A percentile compares a stretch with the other conserved stretches of the same genome.
phyloP scores from a whole-genome alignment of 2,113 vertebrate genomes.

The Scomber scombrus region DNA sequence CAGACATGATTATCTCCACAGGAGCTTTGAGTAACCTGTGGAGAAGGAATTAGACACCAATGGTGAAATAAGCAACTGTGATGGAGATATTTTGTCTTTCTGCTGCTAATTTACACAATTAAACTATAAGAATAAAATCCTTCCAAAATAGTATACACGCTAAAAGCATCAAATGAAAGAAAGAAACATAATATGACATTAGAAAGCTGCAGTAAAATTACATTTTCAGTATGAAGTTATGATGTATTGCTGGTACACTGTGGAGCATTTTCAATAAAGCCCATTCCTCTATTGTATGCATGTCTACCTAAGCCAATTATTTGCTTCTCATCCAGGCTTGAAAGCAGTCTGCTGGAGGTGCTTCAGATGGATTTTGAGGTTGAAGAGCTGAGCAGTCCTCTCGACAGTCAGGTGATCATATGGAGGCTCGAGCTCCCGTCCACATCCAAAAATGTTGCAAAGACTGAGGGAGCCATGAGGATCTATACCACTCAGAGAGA shows the following conservation, averaged over 20 bases:
- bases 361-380: conserved; percentile 94
- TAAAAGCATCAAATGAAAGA: background rate
- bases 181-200: background rate
- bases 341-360: conserved; percentile 86
- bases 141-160: background rate
- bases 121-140: background rate
- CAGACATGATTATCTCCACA: conserved; percentile 36
- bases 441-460: conserved; percentile 72
- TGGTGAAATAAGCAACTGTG: conserved; percentile 15
- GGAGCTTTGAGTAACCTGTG: background rate
- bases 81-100: conserved; percentile 12
- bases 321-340: conserved; percentile 65
- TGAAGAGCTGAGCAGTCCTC: conserved; percentile 85
- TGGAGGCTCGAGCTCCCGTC: conserved; percentile 94
- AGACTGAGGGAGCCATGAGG: conserved; percentile 88
- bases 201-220: background rate
- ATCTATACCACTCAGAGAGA: conserved; percentile 92
- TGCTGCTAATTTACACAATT: background rate
- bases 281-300: background rate
- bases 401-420: conserved; percentile 89
- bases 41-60: background rate
- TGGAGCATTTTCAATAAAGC: background rate
- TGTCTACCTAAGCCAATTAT: background rate
- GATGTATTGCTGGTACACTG: background rate
- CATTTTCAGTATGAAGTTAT: background rate